Percentiles rank a stretch among this genome's conserved stretches.
Evolutionary conservation across 2,113 vertebrate species (phyloP).

Genomic region (Eurystomus gularis): DNA sequence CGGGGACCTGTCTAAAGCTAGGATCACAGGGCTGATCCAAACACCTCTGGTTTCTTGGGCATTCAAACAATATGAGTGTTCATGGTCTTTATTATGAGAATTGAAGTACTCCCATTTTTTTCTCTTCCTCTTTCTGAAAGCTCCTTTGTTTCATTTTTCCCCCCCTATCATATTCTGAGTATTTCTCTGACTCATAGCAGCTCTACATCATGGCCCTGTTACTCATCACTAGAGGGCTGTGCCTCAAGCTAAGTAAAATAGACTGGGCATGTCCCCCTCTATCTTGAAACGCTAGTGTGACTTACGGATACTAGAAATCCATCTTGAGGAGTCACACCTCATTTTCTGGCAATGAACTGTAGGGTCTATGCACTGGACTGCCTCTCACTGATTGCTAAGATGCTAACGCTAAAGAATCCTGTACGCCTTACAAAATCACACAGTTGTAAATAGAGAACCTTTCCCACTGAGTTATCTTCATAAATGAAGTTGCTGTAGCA

Average conservation of each 20-base stretch:
- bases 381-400: constrained; percentile 44
- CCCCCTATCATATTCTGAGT: background rate
- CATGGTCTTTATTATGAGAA: background rate
- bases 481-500: constrained; percentile 19
- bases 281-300: constrained; percentile 23
- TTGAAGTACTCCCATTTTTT: rapidly evolving
- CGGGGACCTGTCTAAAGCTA: background rate
- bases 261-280: background rate
- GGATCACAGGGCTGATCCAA: background rate
- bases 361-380: background rate
- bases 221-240: background rate
- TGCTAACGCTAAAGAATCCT: constrained; percentile 4
- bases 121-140: background rate
- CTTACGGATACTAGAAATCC: constrained; percentile 5
- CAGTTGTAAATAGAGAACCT: constrained; percentile 6
- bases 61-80: background rate
- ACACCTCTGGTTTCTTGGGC: background rate
- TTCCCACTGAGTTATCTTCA: constrained; percentile 49
- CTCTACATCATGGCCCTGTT: background rate
- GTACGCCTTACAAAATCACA: background rate
- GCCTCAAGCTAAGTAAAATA: constrained; percentile 2
- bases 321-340: constrained; percentile 44
- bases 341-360: constrained; percentile 59
- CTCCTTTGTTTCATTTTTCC: background rate
- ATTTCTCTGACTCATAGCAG: background rate